Percentiles rank a stretch among this genome's conserved stretches.
These are phyloP conservation scores for Ageneiosus marmoratus DNA, from an alignment of 2,113 vertebrate species.

Conservation along the genomic window DNA sequence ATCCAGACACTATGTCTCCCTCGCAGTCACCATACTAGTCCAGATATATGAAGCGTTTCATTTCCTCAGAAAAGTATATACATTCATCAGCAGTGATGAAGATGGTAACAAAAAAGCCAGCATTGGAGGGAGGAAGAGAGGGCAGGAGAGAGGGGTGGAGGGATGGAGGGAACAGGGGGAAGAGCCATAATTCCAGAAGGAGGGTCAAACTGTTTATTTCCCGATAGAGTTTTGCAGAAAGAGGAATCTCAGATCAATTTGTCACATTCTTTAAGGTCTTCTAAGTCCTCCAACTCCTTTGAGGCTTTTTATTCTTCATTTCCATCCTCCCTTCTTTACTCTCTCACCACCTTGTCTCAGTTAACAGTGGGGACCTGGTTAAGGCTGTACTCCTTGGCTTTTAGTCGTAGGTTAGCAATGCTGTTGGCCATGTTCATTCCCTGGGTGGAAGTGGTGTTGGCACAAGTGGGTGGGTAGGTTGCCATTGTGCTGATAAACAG, in stretches of 20 bases:
- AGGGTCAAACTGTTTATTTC: constrained; percentile 17
- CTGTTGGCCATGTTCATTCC: constrained; percentile 99
- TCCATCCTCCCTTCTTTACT: constrained; percentile 23
- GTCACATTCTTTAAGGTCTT: constrained; percentile 44
- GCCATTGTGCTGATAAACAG: constrained; percentile 86
- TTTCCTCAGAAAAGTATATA: constrained; percentile 29
- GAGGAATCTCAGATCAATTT: constrained; percentile 27
- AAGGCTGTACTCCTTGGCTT: constrained; percentile 99
- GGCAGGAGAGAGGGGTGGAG: not conserved
- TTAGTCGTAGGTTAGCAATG: constrained; percentile 99
- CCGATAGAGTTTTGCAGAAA: constrained; percentile 30
- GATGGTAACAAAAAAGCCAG: constrained; percentile 32
- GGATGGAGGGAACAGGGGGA: not conserved
- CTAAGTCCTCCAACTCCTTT: not conserved
- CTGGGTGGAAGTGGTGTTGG: constrained; percentile 90
- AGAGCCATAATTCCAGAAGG: constrained; percentile 37
- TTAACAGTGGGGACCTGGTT: constrained; percentile 98
- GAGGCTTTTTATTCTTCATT: constrained; percentile 22
- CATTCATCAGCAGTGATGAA: constrained; percentile 47
- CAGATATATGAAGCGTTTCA: constrained; percentile 22
- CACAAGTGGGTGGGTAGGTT: constrained; percentile 91
- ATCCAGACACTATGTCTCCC: constrained; percentile 52
- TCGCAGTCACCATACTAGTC: constrained; percentile 41
- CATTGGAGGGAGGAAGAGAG: not conserved
- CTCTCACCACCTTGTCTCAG: constrained; percentile 69